phyloP scores from a whole-genome alignment of 2,797 vertebrate species.

The Bradypodion pumilum region DNA sequence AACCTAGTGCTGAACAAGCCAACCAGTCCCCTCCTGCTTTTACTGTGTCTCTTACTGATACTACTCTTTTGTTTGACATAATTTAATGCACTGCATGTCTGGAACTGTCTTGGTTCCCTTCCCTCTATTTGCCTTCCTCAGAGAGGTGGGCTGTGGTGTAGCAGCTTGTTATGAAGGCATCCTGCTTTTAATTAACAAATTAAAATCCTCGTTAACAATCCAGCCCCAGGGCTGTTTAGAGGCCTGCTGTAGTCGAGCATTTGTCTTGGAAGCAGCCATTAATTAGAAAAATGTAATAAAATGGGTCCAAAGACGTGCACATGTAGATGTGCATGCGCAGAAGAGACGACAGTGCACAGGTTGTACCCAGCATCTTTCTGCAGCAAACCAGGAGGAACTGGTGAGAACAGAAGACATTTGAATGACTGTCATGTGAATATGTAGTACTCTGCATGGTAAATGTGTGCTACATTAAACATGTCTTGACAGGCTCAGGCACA shows the following conservation, averaged over 20 bases:
- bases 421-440: neutral
- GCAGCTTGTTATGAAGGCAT: conserved; percentile 67
- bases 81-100: conserved; percentile 10
- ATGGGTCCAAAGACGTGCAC: conserved; percentile 54
- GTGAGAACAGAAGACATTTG: neutral
- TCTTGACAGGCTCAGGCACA: too few relatives aligned
- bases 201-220: conserved; percentile 79
- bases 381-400: neutral
- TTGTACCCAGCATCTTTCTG: neutral
- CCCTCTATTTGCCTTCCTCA: neutral
- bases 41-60: neutral
- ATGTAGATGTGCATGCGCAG: neutral
- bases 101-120: neutral
- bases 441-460: neutral
- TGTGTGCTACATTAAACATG: neutral
- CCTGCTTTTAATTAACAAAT: conserved; percentile 81
- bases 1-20: neutral
- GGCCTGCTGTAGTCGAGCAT: conserved; percentile 67
- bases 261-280: conserved; percentile 76
- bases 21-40: neutral
- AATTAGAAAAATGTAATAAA: conserved; percentile 70
- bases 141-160: conserved; percentile 52
- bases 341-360: neutral
- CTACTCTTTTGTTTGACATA: conserved; percentile 10
- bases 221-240: conserved; percentile 72